Evolutionary conservation across 1,140 invertebrate genomes (phyloP), one percentile per base, ranked within the genome.

Genomic region (Drosophila persimilis): DNA sequence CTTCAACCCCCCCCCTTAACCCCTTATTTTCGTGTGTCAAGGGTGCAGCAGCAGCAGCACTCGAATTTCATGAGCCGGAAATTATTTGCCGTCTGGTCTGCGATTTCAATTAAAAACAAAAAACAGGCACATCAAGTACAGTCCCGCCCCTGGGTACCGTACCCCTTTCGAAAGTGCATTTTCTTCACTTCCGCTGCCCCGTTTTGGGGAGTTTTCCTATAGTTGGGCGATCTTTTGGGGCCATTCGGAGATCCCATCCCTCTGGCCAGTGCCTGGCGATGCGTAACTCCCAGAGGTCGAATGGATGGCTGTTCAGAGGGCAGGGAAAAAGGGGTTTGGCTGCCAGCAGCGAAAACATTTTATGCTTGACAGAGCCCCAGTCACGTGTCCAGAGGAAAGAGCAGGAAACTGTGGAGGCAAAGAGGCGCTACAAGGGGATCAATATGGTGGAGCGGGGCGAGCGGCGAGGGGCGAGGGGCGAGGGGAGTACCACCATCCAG

Each of bases 81-180:
- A 88, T 86, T 78, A 83, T 86, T 74, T 78, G 78, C 59, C 62
- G 81, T 86, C 81, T 86, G 81, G 81, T 86, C 81, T 86, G 81
- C 83, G 75, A 75, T 88, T 86, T 86, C 83, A 86, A 86, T 86
- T 86, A 64, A 63, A 63, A 69, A 47, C 45, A 51, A 43, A 43
- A 45, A 39, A 17, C 0, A 17, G 17, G 17, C 17, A 47, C 20
- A 11, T 11, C n/a, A n/a, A 44, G 54, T 65, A 55, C 39, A 55
- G 79, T 58, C 20, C 20, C 20, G 20, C 17, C 17, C 17, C 17
- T 17, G 17, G 17, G 17, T 17, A 17, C 20, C 20, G 20, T 31
- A 13, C 35, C 35, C 11, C 4, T 13, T 13, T 46, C 45, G 41
- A n/a, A 53, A 74, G 44, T 74, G 71, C 71, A 74, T 74, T 74